A percentile compares a stretch with the other conserved stretches of the same genome.
Evolutionary conservation across 2,797 vertebrate species (phyloP).

Genomic region (Balearica regulorum): DNA sequence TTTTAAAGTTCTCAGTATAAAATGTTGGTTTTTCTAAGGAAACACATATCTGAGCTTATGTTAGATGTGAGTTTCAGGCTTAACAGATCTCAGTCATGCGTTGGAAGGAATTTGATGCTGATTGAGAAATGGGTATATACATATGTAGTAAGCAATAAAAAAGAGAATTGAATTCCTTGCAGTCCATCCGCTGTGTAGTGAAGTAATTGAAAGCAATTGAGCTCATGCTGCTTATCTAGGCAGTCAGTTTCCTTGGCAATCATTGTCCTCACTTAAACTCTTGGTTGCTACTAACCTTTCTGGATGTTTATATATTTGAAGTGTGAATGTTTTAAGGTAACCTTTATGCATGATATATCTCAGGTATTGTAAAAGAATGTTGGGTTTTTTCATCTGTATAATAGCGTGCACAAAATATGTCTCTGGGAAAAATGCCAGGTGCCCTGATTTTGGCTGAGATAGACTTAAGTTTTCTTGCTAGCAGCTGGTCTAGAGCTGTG

Average conservation of each 20-base stretch:
- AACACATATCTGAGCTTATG: neutral
- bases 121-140: neutral
- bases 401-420: neutral
- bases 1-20: neutral
- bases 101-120: neutral
- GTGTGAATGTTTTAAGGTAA: neutral
- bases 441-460: no score
- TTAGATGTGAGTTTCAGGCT: neutral
- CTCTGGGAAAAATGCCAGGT: neutral
- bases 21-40: neutral
- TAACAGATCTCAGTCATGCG: neutral
- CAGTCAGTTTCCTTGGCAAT: neutral
- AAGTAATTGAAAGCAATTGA: neutral
- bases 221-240: neutral
- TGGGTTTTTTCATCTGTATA: neutral
- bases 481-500: no score
- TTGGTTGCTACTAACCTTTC: neutral
- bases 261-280: neutral
- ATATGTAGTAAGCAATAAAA: neutral
- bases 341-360: neutral
- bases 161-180: neutral
- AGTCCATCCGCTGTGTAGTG: neutral
- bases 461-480: no score
- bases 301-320: neutral
- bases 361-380: neutral